phyloP scores from a whole-genome alignment of 2,888 invertebrate genomes.

The Drosophila subquinaria region DNA sequence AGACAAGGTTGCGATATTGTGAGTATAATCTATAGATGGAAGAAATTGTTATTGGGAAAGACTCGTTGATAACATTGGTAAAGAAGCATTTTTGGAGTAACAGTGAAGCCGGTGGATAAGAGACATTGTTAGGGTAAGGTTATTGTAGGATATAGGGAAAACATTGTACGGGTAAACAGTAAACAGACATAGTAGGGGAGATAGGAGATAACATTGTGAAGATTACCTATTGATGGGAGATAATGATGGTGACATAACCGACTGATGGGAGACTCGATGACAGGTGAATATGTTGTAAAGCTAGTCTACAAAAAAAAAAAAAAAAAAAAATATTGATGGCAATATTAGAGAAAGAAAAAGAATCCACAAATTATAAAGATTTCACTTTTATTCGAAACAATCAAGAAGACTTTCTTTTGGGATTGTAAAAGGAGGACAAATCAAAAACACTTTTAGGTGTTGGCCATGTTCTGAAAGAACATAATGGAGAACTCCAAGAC shows the following conservation, averaged over 20 bases:
- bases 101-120: not conserved
- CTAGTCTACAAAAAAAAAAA: not conserved
- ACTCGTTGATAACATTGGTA: not conserved
- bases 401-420: not conserved
- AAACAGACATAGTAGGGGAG: too few relatives aligned
- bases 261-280: not conserved
- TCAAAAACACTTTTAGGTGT: not conserved
- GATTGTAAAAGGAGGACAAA: not conserved
- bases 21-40: not conserved
- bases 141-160: too few relatives aligned
- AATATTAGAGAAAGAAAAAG: too few relatives aligned
- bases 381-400: constrained; percentile 1
- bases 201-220: too few relatives aligned
- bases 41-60: not conserved
- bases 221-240: not conserved
- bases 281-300: too few relatives aligned
- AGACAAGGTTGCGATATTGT: too few relatives aligned
- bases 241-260: not conserved
- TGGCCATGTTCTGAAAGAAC: constrained; percentile 77
- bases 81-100: not conserved
- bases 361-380: not conserved
- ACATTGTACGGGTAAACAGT: too few relatives aligned
- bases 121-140: too few relatives aligned
- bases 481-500: constrained; percentile 79
- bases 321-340: not conserved